A percentile compares a stretch with the other conserved stretches of the same genome.
Evolutionary conservation across 2,113 vertebrate species (phyloP).

Genomic region (Suricata suricatta): DNA sequence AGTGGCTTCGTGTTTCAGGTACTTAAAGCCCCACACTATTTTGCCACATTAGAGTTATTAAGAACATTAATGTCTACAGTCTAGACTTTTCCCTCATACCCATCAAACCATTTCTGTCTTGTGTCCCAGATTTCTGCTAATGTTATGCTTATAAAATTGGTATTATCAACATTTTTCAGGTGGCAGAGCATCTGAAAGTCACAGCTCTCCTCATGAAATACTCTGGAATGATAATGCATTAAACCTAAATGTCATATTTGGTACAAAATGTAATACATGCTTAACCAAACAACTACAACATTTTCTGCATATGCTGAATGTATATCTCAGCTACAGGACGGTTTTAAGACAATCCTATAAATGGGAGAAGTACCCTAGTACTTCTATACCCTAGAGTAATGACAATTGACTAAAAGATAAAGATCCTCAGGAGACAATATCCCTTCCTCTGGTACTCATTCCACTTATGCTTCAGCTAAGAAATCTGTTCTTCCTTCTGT

Average conservation of each 20-base stretch:
- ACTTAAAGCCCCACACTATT: background rate
- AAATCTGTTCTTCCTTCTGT: background rate
- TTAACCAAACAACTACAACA: background rate
- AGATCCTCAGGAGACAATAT: background rate
- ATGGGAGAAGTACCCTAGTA: background rate
- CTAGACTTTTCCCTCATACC: background rate
- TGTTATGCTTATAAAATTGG: background rate
- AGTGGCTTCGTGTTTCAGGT: background rate
- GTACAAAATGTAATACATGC: background rate
- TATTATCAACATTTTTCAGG: background rate
- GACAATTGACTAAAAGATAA: background rate
- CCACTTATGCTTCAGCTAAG: background rate
- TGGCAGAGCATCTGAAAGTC: background rate
- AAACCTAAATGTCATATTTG: background rate
- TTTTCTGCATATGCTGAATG: background rate
- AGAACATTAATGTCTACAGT: background rate
- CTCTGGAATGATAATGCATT: background rate
- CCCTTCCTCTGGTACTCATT: background rate
- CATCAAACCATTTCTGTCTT: background rate
- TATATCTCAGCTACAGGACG: background rate
- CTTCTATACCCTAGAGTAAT: background rate
- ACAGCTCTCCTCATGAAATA: background rate
- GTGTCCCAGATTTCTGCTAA: background rate
- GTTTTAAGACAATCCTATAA: background rate
- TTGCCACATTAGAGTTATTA: background rate